Conservation (phyloP, 2,888 invertebrate species). For the Incurvaria masculella region DNA sequence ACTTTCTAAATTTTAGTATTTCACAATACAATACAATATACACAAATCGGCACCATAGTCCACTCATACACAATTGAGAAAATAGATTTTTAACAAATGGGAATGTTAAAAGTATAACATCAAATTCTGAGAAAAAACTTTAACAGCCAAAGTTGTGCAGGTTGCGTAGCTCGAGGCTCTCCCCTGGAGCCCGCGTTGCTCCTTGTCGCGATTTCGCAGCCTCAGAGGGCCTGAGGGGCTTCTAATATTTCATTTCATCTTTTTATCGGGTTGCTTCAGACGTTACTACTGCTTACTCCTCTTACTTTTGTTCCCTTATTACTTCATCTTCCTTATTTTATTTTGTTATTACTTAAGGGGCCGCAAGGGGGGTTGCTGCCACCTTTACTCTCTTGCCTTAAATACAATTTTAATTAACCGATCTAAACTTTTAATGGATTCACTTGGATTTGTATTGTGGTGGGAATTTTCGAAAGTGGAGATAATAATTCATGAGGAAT, state of each 20-base stretch:
- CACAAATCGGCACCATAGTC: too few relatives aligned
- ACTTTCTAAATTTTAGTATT: too few relatives aligned
- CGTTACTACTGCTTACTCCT: slow-evolving; percentile 1
- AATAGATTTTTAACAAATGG: too few relatives aligned
- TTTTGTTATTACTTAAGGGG: background rate
- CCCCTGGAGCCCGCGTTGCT: background rate
- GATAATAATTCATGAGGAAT: too few relatives aligned
- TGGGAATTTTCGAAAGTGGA: too few relatives aligned
- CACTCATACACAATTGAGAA: too few relatives aligned
- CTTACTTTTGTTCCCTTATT: slow-evolving; percentile 7
- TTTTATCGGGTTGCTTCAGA: slow-evolving; percentile 8
- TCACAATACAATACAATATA: too few relatives aligned
- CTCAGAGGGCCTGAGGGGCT: background rate
- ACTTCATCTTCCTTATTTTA: slow-evolving; percentile 3
- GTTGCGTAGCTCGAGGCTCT: too few relatives aligned
- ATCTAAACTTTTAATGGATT: background rate
- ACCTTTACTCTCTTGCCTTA: background rate
- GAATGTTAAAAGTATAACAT: too few relatives aligned
- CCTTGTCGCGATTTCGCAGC: background rate
- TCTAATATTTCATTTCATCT: slow-evolving; percentile 10
- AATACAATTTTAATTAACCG: background rate
- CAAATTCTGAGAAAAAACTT: background rate
- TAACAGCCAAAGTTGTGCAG: background rate
- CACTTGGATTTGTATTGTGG: too few relatives aligned
- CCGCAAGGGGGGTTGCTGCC: background rate